Percentiles rank a stretch among this genome's conserved stretches.
phyloP scores from a whole-genome alignment of 2,888 invertebrate genomes.

The Diarsia mendica region DNA sequence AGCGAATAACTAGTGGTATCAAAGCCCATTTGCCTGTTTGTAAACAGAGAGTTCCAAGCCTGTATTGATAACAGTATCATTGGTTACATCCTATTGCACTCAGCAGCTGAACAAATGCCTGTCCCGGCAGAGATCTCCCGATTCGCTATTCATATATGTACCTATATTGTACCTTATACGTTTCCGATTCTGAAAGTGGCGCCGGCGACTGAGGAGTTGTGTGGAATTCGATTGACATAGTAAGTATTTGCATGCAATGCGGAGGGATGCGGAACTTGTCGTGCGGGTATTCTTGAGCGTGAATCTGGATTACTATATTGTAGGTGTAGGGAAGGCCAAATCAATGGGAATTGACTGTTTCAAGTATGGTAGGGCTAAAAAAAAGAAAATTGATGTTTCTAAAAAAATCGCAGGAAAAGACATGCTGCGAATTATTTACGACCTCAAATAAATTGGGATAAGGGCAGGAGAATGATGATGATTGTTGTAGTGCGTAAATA shows the following conservation, averaged over 20 bases:
- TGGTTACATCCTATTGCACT: neutral
- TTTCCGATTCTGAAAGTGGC: neutral
- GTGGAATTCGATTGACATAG: conserved; percentile 6
- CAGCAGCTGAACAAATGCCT: neutral
- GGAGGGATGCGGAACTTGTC: neutral
- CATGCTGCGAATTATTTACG: neutral
- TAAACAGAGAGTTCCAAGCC: neutral
- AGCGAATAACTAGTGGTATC: neutral
- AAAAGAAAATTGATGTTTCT: neutral
- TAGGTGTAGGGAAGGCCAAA: neutral
- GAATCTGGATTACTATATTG: neutral
- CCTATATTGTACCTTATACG: neutral
- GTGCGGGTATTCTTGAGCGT: neutral
- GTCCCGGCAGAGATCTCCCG: neutral
- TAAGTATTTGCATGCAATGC: conserved; percentile 1
- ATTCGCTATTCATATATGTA: neutral
- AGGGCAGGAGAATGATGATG: too few species aligned
- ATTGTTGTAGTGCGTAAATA: too few species aligned
- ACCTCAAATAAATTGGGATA: neutral
- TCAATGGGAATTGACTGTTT: neutral
- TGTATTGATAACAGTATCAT: neutral
- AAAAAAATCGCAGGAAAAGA: neutral
- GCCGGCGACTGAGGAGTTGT: neutral
- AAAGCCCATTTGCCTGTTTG: neutral
- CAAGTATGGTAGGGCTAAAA: neutral